Conservation (phyloP, 2,888 invertebrate species). For the Stratiomys singularior region DNA sequence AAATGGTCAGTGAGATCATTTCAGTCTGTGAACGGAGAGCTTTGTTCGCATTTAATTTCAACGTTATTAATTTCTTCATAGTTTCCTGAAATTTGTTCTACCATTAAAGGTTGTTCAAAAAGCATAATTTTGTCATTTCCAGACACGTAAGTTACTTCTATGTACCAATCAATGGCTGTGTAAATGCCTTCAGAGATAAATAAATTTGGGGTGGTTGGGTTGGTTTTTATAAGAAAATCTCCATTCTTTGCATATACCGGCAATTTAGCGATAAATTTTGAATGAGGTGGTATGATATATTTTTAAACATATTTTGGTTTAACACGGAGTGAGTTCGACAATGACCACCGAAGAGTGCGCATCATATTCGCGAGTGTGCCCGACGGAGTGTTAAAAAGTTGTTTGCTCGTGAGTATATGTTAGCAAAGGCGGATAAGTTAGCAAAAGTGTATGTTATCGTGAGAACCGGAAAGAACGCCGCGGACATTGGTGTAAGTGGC, state of each 20-base stretch:
- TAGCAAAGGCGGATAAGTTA: no score
- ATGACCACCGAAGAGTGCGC: no score
- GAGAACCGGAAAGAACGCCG: no score
- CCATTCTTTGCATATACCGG: slow-evolving; percentile 20
- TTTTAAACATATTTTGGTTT: slow-evolving; percentile 23
- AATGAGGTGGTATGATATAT: not conserved
- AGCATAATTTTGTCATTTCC: not conserved
- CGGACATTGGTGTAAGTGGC: no score
- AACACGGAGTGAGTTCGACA: not conserved
- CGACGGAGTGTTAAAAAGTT: no score
- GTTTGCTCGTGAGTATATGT: no score
- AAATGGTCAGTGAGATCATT: slow-evolving; percentile 3
- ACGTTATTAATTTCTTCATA: slow-evolving; percentile 12
- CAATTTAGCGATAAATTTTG: slow-evolving; percentile 16
- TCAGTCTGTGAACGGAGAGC: not conserved
- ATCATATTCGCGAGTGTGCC: no score
- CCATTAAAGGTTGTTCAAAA: slow-evolving; percentile 12
- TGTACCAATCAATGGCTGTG: not conserved
- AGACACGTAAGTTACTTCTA: not conserved
- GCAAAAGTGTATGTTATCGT: no score
- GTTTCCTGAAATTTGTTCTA: not conserved
- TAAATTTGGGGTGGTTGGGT: not conserved
- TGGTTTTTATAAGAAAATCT: slow-evolving; percentile 13
- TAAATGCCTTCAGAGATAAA: not conserved
- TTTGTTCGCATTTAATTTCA: slow-evolving; percentile 8